Base-by-base conservation (phyloP, 2,888 invertebrate species). In the Cheilosia soror region DNA sequence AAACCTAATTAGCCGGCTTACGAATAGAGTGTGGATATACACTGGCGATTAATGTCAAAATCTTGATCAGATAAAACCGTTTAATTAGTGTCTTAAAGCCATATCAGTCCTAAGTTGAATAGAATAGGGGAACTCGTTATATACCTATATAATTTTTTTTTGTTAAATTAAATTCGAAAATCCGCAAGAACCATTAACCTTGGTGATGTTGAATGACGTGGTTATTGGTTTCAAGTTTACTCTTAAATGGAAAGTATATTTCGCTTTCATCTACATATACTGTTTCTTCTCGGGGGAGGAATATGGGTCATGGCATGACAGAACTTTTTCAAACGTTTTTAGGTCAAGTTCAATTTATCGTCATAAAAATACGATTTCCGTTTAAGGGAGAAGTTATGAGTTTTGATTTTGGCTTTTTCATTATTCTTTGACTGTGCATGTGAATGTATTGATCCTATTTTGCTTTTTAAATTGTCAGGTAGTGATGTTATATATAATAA, bases 61-160 rank as follows among this genome's bases (percentile, higher is more conserved):
- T 75, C 63, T 71, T 58, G 58, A 79, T 84, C 83, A 79, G 83
- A 84, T 79, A 69, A 84, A 75, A 47, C 55, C 42, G 44, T 62
- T 78, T 79, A 78, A 78, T 78, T 78, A 11, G 37, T 62, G 62
- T 27, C 57, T 37, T 49, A 1, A 47, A 55, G 37, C 2, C 47
- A 55, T 58, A 40, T 68, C 15, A 47, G 29, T 63, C 55, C 49
- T 31, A 37, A 13, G n/a, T 33, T 53, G 40, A 53, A 40, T 25
- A 40, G 31, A 37, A 31, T 49, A 5, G 37, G 37, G n/a, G 20
- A 9, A 2, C 3, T 13, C 4, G n/a, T 2, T 31, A 6, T 11
- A 5, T 20, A 15, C n/a, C n/a, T n/a, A n/a, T n/a, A n/a, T n/a
- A n/a, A n/a, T 63, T 49, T 15, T 31, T 51, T 65, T 25, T 5